These are phyloP conservation scores for Phalanger gymnotis DNA, from an alignment of 2,797 vertebrate genomes.

Conservation along the genomic window DNA sequence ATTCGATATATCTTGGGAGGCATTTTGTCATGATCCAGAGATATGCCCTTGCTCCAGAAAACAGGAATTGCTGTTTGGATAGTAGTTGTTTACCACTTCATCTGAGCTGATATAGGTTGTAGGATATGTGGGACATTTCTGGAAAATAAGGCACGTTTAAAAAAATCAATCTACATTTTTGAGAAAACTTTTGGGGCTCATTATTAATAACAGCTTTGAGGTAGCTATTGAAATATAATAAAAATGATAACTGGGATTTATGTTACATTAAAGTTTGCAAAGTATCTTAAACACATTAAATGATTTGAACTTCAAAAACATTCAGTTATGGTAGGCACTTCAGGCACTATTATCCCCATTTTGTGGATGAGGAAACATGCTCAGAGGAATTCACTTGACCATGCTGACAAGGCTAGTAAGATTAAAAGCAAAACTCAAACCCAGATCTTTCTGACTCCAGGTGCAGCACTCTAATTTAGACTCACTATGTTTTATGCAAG, in stretches of 20 bases:
- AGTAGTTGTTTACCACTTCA: background rate
- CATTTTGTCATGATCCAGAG: background rate
- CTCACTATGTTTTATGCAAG: no score
- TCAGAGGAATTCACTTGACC: background rate
- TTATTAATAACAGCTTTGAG: background rate
- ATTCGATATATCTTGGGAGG: background rate
- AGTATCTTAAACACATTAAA: background rate
- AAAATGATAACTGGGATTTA: background rate
- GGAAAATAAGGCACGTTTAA: background rate
- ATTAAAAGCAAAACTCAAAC: background rate
- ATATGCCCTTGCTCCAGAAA: no score
- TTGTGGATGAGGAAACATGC: background rate
- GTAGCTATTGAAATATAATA: background rate
- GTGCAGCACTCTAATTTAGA: no score
- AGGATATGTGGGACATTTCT: background rate
- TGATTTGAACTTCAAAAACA: background rate
- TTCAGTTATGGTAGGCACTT: background rate
- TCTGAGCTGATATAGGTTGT: background rate
- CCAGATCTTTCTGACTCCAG: no score
- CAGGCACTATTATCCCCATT: background rate
- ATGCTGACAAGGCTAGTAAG: background rate
- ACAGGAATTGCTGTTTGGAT: background rate
- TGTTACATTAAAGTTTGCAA: background rate
- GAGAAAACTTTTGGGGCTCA: background rate
- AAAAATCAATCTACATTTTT: background rate